Evolutionary conservation across 2,113 vertebrate species (phyloP).

Genomic region (Narcine bancroftii): DNA sequence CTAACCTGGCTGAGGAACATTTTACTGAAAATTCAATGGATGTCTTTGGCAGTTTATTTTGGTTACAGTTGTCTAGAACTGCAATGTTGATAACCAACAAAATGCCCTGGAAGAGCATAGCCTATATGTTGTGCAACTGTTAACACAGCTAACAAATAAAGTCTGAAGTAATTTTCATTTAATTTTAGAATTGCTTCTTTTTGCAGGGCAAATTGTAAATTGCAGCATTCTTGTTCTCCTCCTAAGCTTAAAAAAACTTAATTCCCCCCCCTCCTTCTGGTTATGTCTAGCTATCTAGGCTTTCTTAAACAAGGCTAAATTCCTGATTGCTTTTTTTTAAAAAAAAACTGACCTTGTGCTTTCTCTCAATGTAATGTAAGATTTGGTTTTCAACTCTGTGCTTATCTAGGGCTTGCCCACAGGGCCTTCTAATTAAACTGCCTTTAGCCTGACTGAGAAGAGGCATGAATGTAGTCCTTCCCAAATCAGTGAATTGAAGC

Average conservation of each 20-base stretch:
- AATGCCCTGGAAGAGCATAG: not conserved
- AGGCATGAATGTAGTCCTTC: too few species aligned
- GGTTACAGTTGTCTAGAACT: not conserved
- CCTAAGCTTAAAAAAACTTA: not conserved
- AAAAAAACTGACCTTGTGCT: not conserved
- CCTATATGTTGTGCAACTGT: not conserved
- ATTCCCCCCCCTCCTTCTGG: too few species aligned
- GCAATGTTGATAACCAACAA: not conserved
- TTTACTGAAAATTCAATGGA: not conserved
- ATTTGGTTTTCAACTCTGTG: not conserved
- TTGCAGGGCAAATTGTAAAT: not conserved
- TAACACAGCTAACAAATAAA: not conserved
- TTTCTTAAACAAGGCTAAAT: not conserved
- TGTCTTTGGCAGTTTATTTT: not conserved
- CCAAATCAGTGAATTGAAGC: too few species aligned
- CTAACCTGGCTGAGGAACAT: not conserved
- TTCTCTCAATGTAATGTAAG: not conserved
- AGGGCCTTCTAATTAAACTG: not conserved
- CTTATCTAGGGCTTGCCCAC: not conserved
- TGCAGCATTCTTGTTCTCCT: not conserved
- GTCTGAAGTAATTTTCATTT: not conserved
- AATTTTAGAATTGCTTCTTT: not conserved
- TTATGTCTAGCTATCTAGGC: not conserved
- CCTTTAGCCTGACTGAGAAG: not conserved
- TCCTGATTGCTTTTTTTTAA: not conserved